Percentiles rank a stretch among this genome's conserved stretches.
These are phyloP conservation scores for Heliconius hermathena DNA, from an alignment of 1,140 invertebrate species.

Conservation along the genomic window DNA sequence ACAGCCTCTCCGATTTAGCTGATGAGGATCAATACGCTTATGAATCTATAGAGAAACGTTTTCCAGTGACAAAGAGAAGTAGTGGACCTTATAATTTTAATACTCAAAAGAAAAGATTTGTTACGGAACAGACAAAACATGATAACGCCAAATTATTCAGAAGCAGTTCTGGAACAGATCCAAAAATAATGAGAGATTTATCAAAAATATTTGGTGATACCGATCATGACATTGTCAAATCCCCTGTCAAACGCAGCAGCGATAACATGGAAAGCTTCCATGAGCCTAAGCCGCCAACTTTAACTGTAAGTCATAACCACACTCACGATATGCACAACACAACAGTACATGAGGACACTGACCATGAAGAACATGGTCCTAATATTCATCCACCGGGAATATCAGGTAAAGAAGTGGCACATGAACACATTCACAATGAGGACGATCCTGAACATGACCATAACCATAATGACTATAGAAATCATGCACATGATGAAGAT, in stretches of 20 bases:
- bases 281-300: slow-evolving; percentile 68
- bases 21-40: slow-evolving; percentile 75
- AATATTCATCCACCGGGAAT: slow-evolving; percentile 78
- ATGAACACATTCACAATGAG: slow-evolving; percentile 46
- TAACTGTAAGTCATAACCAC: slow-evolving; percentile 58
- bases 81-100: slow-evolving; percentile 76
- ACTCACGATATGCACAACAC: slow-evolving; percentile 58
- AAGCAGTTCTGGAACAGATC: slow-evolving; percentile 79
- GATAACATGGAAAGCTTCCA: slow-evolving; percentile 59
- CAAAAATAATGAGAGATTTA: slow-evolving; percentile 82
- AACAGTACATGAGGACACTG: slow-evolving; percentile 55
- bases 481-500: slow-evolving; percentile 55
- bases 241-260: slow-evolving; percentile 76
- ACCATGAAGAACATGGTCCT: slow-evolving; percentile 68
- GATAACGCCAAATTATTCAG: slow-evolving; percentile 63
- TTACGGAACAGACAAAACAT: slow-evolving; percentile 72
- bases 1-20: slow-evolving; percentile 69
- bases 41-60: slow-evolving; percentile 82
- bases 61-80: slow-evolving; percentile 85
- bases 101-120: slow-evolving; percentile 76
- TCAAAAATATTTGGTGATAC: slow-evolving; percentile 81
- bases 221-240: slow-evolving; percentile 64
- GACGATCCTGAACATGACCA: slow-evolving; percentile 42
- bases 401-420: slow-evolving; percentile 64
- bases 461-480: slow-evolving; percentile 58